These are phyloP conservation scores for Ephialtes manifestator DNA, from an alignment of 2,888 invertebrate genomes.

Conservation along the genomic window DNA sequence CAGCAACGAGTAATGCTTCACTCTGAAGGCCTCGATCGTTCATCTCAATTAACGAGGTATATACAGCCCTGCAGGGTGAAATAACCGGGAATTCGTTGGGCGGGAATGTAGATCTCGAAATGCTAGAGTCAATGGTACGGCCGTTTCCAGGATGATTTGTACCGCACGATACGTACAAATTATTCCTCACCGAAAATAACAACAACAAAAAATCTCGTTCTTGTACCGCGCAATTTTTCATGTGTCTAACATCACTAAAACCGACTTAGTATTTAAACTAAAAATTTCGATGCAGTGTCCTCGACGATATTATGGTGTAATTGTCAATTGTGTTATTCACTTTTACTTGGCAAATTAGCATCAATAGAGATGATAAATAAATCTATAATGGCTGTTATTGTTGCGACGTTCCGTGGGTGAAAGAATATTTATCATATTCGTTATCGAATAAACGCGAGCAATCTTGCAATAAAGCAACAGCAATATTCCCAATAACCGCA, in stretches of 20 bases:
- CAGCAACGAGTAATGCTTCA: slow-evolving; percentile 2
- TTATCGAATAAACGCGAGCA: not conserved
- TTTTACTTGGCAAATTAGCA: too few species aligned
- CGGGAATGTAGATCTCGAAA: slow-evolving; percentile 8
- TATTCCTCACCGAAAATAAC: too few species aligned
- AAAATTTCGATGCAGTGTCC: too few species aligned
- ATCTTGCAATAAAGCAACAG: not conserved
- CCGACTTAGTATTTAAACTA: too few species aligned
- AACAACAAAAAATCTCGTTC: not conserved
- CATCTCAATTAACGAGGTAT: slow-evolving; percentile 58
- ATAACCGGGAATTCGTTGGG: slow-evolving; percentile 44
- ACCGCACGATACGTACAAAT: not conserved
- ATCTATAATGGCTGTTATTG: too few species aligned
- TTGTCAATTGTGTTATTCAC: too few species aligned
- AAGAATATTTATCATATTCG: not conserved
- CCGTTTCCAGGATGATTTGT: not conserved
- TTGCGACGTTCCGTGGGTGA: too few species aligned
- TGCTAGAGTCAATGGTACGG: not conserved
- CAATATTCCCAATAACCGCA: too few species aligned
- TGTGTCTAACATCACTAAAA: not conserved
- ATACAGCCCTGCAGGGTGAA: slow-evolving; percentile 31
- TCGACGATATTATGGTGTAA: too few species aligned
- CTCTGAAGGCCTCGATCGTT: slow-evolving; percentile 41
- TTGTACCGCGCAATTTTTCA: too few species aligned
- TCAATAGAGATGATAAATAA: too few species aligned